These are phyloP conservation scores for Temnopleurus reevesii DNA, from an alignment of 53 echinoderm and acorn worm species.

Conservation along the genomic window DNA sequence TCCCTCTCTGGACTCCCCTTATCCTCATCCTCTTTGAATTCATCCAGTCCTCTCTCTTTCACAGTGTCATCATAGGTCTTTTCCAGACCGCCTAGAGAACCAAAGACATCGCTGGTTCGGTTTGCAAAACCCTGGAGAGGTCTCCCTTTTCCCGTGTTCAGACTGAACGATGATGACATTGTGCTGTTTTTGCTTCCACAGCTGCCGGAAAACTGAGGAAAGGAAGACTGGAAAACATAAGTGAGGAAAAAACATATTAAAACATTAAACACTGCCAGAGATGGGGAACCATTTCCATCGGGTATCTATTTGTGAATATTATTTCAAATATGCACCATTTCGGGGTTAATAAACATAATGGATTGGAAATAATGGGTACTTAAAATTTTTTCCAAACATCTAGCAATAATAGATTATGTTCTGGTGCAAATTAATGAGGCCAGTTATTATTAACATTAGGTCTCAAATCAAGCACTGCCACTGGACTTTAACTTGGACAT, in stretches of 20 bases:
- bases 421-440: no score
- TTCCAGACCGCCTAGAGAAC: slow-evolving; percentile 72
- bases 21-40: slow-evolving; percentile 36
- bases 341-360: no score
- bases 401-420: no score
- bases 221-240: neutral
- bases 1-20: slow-evolving; percentile 42
- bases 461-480: no score
- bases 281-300: no score
- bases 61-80: slow-evolving; percentile 58
- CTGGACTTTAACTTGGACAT: no score
- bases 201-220: neutral
- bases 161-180: neutral
- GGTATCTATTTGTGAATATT: no score
- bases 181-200: neutral
- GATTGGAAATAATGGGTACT: no score
- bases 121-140: slow-evolving; percentile 51
- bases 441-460: no score
- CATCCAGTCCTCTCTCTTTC: slow-evolving; percentile 32
- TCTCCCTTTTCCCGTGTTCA: slow-evolving; percentile 22
- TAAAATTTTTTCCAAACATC: no score
- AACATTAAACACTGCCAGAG: no score
- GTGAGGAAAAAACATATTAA: neutral
- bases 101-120: slow-evolving; percentile 71
- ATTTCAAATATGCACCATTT: no score